A percentile compares a stretch with the other conserved stretches of the same genome.
Conservation (phyloP, 2,888 invertebrate species). For the Strigamia crassipes region DNA sequence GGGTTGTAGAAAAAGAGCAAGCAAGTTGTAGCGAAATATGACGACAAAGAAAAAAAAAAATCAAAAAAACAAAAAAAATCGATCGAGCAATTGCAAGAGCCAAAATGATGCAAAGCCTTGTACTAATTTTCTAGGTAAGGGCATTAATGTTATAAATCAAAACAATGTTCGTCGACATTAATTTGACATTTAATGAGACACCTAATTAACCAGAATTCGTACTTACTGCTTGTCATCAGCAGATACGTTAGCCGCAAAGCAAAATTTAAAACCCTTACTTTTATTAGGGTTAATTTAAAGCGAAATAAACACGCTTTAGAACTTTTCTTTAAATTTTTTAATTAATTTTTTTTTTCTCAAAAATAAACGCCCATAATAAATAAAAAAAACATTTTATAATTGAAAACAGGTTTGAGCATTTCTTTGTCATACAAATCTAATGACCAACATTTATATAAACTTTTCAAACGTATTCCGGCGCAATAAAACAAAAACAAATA, state of each 20-base stretch:
- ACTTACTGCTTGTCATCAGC: not conserved
- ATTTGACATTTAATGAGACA: conserved; percentile 29
- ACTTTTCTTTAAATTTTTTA: not conserved
- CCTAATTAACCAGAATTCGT: conserved; percentile 24
- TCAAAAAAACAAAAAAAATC: not conserved
- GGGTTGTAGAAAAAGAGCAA: not conserved
- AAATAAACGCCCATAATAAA: not conserved
- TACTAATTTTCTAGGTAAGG: not conserved
- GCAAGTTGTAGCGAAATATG: not conserved
- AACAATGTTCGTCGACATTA: conserved; percentile 10
- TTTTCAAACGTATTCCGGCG: too few species aligned
- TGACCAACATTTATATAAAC: not conserved
- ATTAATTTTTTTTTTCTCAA: not conserved
- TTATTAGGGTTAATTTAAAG: not conserved
- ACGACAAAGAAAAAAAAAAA: not conserved
- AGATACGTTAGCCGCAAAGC: not conserved
- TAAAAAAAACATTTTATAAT: not conserved
- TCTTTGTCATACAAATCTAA: not conserved
- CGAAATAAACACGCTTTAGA: not conserved
- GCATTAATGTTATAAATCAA: conserved; percentile 7
- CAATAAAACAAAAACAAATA: not conserved
- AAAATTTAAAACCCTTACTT: not conserved
- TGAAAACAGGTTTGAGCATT: not conserved
- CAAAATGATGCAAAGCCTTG: not conserved
- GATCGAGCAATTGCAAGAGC: not conserved